Evolutionary conservation across 2,888 invertebrate species (phyloP), one percentile per base, ranked within the genome.

Genomic region (Nesidiocoris tenuis): DNA sequence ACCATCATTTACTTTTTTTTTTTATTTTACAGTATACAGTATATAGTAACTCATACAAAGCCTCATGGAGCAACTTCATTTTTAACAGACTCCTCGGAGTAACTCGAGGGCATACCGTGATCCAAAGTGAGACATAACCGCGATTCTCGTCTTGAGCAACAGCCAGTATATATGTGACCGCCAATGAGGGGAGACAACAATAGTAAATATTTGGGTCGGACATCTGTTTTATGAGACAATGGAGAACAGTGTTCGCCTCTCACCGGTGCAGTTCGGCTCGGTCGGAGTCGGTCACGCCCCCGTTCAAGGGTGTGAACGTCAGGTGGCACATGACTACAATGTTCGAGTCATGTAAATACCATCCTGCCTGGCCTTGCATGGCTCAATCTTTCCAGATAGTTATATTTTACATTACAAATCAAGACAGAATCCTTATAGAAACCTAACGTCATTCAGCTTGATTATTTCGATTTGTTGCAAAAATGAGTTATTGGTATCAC

Each of bases 161-260:
- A 3, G 39, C 12, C 39, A 3, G n/a, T n/a, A n/a, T n/a, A n/a
- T n/a, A n/a, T n/a, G 39, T 12, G 3, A 39, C 39, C 39, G 39
- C 39, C 5, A 39, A 12, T 39, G 12, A 39, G 39, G 39, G 39
- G 67, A 19, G 67, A 67, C 23, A 59, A 70, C 70, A 70, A 70
- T 70, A 57, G 70, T 24, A 70, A 70, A 70, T 70, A 70, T 70
- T 70, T 70, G 70, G 70, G 70, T 70, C 70, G 70, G 70, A 70
- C 70, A 70, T 70, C 70, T 70, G 70, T 70, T 70, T 70, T 59
- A 59, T 59, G 61, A 23, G 57, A 59, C 61, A 70, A 70, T 59
- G 39, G 61, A n/a, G 59, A 25, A 59, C 39, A 59, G 23, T 19
- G 67, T 21, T 68, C 67, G 55, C 67, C 67, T 68, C 59, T 70